Evolutionary conservation across 2,888 invertebrate genomes (phyloP).

Genomic region (Bombyx huttoni): DNA sequence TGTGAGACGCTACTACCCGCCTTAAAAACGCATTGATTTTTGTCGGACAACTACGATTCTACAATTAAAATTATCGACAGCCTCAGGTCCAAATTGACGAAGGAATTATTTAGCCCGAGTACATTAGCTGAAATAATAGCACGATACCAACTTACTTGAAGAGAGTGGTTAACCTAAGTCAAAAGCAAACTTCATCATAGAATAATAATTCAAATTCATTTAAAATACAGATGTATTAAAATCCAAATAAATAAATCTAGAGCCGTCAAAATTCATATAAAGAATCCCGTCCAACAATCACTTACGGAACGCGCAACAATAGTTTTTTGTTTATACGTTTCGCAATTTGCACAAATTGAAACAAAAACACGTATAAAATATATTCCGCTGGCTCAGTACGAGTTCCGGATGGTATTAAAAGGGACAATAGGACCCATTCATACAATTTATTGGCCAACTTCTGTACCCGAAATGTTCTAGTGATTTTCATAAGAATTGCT

Average conservation of each 20-base stretch:
- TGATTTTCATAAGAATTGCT: neutral
- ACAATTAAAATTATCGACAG: no score
- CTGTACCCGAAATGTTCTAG: neutral
- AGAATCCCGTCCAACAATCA: neutral
- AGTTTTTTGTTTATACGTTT: neutral
- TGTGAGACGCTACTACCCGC: no score
- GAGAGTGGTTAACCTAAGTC: no score
- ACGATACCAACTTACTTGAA: no score
- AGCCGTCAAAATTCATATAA: neutral
- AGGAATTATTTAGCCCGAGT: no score
- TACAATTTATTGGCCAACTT: neutral
- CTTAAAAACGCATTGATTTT: no score
- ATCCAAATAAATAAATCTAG: neutral
- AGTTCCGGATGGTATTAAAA: neutral
- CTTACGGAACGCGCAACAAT: neutral
- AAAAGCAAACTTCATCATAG: no score
- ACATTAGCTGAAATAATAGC: no score
- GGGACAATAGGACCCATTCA: neutral
- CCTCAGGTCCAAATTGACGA: no score
- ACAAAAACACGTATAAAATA: constrained; percentile 15
- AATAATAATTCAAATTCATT: no score
- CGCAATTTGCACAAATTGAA: constrained; percentile 25
- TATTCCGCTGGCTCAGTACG: neutral
- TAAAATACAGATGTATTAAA: no score
- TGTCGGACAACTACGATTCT: no score